Base-by-base conservation (phyloP, 2,113 vertebrate species). In the Mormoops blainvillei region DNA sequence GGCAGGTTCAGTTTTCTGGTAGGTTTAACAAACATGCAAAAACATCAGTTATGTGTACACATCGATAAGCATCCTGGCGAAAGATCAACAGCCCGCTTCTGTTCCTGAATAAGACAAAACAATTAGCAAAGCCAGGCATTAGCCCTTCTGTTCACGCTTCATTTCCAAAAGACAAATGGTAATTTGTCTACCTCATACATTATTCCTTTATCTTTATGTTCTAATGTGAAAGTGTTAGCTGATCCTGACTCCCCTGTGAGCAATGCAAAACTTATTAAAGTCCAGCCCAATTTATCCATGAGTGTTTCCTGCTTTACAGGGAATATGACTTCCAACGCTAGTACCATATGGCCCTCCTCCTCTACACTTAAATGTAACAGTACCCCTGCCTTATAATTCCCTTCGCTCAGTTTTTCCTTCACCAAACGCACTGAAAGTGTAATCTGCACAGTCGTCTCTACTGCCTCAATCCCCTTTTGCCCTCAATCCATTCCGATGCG, bases 101-200 rank as follows among this genome's bases (percentile, higher is more conserved):
- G 67, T 76, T 96, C 91, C 90, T 82, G 93, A 87, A 81, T 50
- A 70, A 93, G 90, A 95, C 61, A 78, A 96, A 98, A 92, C 81
- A 93, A 97, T 97, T 97, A 97, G 85, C 78, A 89, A 94, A 93
- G 70, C 81, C 88, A 93, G 52, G 85, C 54, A 10, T 89, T 93
- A 78, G 41, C 82, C 94, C 31, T 92, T 89, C 90, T 80, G 67
- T 93, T 94, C 77, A 96, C 2, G 45, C 85, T 96, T 96, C 81
- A 95, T 31, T 95, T 96, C 92, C 92, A 88, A 95, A 96, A 85
- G 88, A 97, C 73, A 91, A 95, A 87, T 18, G 56, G 41, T 87
- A 91, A 97, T 94, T 94, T 96, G 88, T 91, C 82, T 96, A 93
- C 94, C 76, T 94, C 65, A 73, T 36, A 56, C 24, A 22, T 76